Conservation (phyloP, 1,140 invertebrate species). For the Apocrypta bakeri region DNA sequence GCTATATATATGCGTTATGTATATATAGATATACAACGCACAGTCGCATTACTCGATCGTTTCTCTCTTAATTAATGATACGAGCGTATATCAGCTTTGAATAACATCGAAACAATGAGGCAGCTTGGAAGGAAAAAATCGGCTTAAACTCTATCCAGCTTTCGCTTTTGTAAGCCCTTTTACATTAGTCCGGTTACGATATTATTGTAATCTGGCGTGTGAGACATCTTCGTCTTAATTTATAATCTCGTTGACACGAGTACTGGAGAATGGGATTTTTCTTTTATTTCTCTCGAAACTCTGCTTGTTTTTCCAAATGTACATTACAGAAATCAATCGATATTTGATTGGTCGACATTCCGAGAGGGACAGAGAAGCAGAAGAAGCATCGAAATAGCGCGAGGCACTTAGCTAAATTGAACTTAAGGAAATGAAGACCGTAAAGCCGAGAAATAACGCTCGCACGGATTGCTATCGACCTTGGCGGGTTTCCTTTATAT, state of each 20-base stretch:
- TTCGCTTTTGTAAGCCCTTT: not conserved
- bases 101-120: not conserved
- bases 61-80: too few species aligned
- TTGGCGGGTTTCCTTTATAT: conserved; percentile 41
- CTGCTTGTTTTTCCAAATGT: too few species aligned
- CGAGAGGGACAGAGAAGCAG: not conserved
- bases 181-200: conserved; percentile 7
- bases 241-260: too few species aligned
- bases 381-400: not conserved
- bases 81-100: too few species aligned
- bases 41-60: too few species aligned
- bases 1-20: too few species aligned
- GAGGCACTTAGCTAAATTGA: conserved; percentile 62
- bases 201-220: not conserved
- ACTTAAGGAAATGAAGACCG: conserved; percentile 61
- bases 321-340: not conserved
- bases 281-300: too few species aligned
- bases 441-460: conserved; percentile 48
- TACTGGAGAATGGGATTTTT: too few species aligned
- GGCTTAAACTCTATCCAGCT: not conserved
- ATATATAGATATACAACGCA: too few species aligned
- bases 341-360: not conserved
- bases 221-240: conserved; percentile 20
- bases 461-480: conserved; percentile 55
- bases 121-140: not conserved